These are phyloP conservation scores for Tenthredo amoena DNA, from an alignment of 2,888 invertebrate genomes.

Conservation along the genomic window DNA sequence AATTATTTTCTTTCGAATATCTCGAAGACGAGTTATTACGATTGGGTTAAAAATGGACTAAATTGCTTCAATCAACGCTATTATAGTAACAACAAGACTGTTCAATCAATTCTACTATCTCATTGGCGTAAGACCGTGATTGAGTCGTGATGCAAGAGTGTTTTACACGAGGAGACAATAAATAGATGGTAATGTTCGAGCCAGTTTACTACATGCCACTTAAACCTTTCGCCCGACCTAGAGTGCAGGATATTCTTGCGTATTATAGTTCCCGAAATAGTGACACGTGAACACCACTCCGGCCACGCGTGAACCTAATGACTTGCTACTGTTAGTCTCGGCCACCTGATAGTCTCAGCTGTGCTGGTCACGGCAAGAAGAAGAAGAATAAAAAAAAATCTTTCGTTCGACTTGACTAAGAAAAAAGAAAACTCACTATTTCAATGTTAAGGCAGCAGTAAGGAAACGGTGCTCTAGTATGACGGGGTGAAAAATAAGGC, in stretches of 20 bases:
- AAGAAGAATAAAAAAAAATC: background rate
- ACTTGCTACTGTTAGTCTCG: constrained; percentile 36
- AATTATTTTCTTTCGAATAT: background rate
- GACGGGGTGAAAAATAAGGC: background rate
- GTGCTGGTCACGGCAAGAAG: background rate
- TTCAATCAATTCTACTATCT: constrained; percentile 21
- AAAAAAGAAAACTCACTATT: background rate
- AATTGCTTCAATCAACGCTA: background rate
- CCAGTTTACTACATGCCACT: constrained; percentile 37
- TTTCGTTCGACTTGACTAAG: background rate
- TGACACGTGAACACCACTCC: constrained; percentile 54
- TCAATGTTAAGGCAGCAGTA: constrained; percentile 13
- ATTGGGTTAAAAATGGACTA: background rate
- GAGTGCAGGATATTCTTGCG: constrained; percentile 38
- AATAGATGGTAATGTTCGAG: constrained; percentile 32
- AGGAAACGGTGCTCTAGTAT: background rate
- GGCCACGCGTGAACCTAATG: constrained; percentile 53
- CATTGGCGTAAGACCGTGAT: constrained; percentile 30
- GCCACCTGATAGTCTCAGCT: constrained; percentile 30
- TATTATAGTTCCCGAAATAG: constrained; percentile 42
- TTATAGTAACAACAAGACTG: background rate
- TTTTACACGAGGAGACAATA: background rate
- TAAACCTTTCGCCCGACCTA: constrained; percentile 46
- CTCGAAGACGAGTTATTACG: background rate
- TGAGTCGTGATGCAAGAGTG: constrained; percentile 29